Evolutionary conservation across 2,113 vertebrate genomes (phyloP), one percentile per base, ranked within the genome.

Genomic region (Neolamprologus cancellatus): DNA sequence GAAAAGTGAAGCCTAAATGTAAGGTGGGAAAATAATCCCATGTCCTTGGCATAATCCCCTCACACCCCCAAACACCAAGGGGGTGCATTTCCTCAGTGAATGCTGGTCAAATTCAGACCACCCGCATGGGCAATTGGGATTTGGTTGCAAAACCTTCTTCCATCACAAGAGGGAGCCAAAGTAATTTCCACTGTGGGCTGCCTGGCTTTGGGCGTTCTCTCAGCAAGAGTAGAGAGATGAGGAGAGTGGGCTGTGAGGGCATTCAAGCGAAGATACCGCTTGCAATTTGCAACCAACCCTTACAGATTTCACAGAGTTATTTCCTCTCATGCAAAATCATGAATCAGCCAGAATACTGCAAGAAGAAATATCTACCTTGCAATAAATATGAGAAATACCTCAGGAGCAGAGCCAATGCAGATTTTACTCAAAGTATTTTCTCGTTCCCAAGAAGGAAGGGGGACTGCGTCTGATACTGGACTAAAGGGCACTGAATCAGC

Each of bases 41-140:
- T 0, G 9, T 0, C 59, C 9, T 12, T 64, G 6, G 30, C 59
- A 34, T 64, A 34, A 64, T n/a, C 59, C 59, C 30, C 6, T 64
- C 59, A 64, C 30, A 64, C 59, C 59, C 15, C 30, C 30, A 64
- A 34, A 34, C 17, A 64, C 59, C 59, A 64, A 1, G 0, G 30
- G 1, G 4, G 59, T 64, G 0, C 30, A 64, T 36, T 36, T 64
- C 59, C 10, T 36, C 30, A 36, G 30, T 50, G 17, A 50, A 52
- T 52, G 18, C 50, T 52, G 59, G 59, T 34, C 59, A 64, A 36
- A 64, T 34, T 64, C 59, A 64, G 59, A 64, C 17, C 17, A 36
- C 59, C 57, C 1, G 0, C 17, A 64, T 36, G 32, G 32, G 32
- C 59, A 2, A 8, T 64, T 64, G 32, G 32, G 32, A 36, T 64